Conservation (phyloP, 2,888 invertebrate species). For the Altica lythri region DNA sequence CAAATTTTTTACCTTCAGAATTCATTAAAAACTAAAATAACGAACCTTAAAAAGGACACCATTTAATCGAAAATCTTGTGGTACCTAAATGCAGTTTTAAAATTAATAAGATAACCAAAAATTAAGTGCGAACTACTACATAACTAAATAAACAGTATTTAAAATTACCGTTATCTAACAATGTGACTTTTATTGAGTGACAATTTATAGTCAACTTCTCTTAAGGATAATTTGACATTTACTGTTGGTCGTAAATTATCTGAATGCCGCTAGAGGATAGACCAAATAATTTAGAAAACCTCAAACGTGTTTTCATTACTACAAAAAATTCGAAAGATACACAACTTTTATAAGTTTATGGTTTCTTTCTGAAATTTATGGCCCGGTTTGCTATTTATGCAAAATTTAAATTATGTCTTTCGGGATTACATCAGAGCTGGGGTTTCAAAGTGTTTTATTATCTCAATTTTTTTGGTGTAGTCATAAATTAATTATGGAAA, state of each 20-base stretch:
- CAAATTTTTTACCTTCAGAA: no score
- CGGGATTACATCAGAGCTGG: no score
- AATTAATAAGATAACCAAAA: no score
- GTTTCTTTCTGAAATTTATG: slow-evolving; percentile 9
- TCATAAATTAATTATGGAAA: no score
- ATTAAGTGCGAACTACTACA: no score
- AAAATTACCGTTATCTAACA: slow-evolving; percentile 52
- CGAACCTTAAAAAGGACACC: no score
- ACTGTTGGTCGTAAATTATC: slow-evolving; percentile 9
- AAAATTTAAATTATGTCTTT: slow-evolving; percentile 9
- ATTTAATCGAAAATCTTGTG: no score
- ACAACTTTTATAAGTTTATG: slow-evolving; percentile 16
- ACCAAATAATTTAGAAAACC: slow-evolving; percentile 12
- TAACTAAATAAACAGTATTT: slow-evolving; percentile 22
- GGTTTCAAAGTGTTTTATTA: no score
- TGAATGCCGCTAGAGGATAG: slow-evolving; percentile 7
- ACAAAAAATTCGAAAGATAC: slow-evolving; percentile 11
- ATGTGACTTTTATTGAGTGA: slow-evolving; percentile 49
- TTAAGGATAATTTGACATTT: slow-evolving; percentile 17
- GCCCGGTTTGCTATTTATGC: slow-evolving; percentile 6
- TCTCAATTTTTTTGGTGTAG: no score
- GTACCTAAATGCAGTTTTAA: no score
- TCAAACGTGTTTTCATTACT: slow-evolving; percentile 11
- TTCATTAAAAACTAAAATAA: no score
- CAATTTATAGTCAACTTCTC: slow-evolving; percentile 44